Base-by-base conservation (phyloP, 2,888 invertebrate genomes). In the Dicyrtoma fusca region DNA sequence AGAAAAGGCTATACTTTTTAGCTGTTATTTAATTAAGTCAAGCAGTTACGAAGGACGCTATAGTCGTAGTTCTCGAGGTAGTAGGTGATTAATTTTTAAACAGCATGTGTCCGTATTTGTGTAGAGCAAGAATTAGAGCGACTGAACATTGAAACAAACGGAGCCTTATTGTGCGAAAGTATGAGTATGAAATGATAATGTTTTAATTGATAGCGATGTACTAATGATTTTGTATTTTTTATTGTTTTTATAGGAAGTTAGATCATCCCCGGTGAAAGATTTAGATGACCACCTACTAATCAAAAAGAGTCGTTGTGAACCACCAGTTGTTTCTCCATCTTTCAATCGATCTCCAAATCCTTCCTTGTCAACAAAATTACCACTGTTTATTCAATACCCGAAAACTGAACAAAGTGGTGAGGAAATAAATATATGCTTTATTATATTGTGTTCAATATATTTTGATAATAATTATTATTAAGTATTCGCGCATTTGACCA, bases 341-440 rank as follows among this genome's bases (percentile, higher is more conserved):
- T 69, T 42, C 69, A 64, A 25, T 26, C 44, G 65, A 71, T 53
- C 55, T 69, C 73, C 53, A 64, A 69, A n/a, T 66, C 72, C 19
- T 47, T 74, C 65, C 72, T 74, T 78, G 76, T 76, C 79, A 79
- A 77, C 74, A 21, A 77, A 77, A 64, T 77, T 76, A 77, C 76
- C 77, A 73, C 73, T 76, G 68, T 77, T 74, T 74, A 65, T 75
- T 59, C 76, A 77, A 76, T 75, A 77, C 76, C 77, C 79, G 45
- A 75, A 75, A 63, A 77, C 74, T 68, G 77, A 79, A 73, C 77
- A 77, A 75, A 51, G 66, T 64, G 47, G 76, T 76, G 65, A 76
- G 74, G 10, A 2, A 2, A 10, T 53, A 17, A 21, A 2, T 57
- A 57, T 59, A n/a, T 1, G 25, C 5, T 6, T 34, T n/a, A 26